Percentiles rank a stretch among this genome's conserved stretches.
These are phyloP conservation scores for Neuroterus valhalla DNA, from an alignment of 1,140 invertebrate genomes.

Conservation along the genomic window DNA sequence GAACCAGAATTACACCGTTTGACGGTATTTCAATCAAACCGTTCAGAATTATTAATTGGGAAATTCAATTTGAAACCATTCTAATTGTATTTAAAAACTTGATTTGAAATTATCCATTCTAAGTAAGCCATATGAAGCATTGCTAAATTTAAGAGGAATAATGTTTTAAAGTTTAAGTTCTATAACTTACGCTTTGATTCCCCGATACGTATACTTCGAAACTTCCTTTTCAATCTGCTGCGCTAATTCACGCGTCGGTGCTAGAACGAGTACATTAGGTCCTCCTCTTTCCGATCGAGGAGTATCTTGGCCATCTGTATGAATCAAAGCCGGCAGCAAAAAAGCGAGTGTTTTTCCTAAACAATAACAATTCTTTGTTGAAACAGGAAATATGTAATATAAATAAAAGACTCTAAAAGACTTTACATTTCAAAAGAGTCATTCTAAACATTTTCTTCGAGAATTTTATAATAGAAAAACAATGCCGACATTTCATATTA, in stretches of 20 bases:
- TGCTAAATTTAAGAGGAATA: too few species aligned
- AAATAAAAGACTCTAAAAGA: conserved; percentile 30
- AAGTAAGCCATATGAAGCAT: too few species aligned
- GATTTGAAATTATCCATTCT: too few species aligned
- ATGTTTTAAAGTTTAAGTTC: too few species aligned
- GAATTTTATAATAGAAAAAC: conserved; percentile 36
- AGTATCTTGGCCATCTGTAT: conserved; percentile 87
- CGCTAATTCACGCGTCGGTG: conserved; percentile 93
- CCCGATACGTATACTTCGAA: conserved; percentile 88
- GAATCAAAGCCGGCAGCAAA: conserved; percentile 91
- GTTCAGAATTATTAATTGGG: too few species aligned
- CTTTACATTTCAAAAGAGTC: conserved; percentile 22
- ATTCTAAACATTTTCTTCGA: conserved; percentile 19
- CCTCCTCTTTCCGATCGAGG: conserved; percentile 83
- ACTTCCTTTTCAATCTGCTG: conserved; percentile 93
- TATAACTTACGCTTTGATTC: conserved; percentile 87
- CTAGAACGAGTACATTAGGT: conserved; percentile 90
- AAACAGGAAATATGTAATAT: conserved; percentile 16
- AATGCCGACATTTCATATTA: too few species aligned
- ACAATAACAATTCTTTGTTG: conserved; percentile 60
- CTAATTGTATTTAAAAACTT: too few species aligned
- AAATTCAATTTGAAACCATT: too few species aligned
- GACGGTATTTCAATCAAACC: too few species aligned
- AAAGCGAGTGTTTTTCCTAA: conserved; percentile 91
- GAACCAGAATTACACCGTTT: too few species aligned